Evolutionary conservation across 2,797 vertebrate genomes (phyloP), one percentile per base, ranked within the genome.

Genomic region (Rhyacichthys aspro): DNA sequence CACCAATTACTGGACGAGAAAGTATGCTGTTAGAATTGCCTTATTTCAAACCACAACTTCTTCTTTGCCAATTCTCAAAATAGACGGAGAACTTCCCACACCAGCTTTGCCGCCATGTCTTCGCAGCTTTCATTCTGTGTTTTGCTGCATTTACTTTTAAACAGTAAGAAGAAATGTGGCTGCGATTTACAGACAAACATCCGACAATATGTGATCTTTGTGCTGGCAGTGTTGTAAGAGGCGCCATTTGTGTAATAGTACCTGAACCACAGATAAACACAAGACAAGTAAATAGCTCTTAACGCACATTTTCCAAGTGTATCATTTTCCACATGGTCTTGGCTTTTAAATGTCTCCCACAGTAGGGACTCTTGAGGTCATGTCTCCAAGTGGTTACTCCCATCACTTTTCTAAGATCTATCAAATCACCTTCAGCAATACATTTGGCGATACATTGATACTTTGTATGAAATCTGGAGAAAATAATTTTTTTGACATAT

Each of bases 261-360:
- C 49, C 49, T 52, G 49, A 38, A 52, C 49, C 49, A 38, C 49
- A 52, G 49, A 49, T 10, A 49, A 49, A 32, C 47, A 49, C n/a
- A 36, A 59, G 17, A 48, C 44, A 28, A 44, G 38, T 48, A 48
- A 46, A 59, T 41, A 48, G 18, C 15, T 11, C 49, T 14, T 8
- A 52, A 37, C 33, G 3, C 45, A 18, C 49, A 52, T n/a, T 52
- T 52, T 52, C 49, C 49, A 52, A 52, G 48, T 52, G 48, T 52
- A 52, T 34, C 48, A 11, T 38, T 52, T 52, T 37, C 49, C 49
- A 52, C 34, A 52, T 52, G 49, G 34, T 38, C 34, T 38, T 38
- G 34, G 34, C 14, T 38, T 38, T 12, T 34, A 37, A 37, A 52
- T 38, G 34, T 37, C 34, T 52, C 49, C 49, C 34, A 38, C 34